phyloP scores from a whole-genome alignment of 2,888 invertebrate genomes.

The Latrodectus hesperus region DNA sequence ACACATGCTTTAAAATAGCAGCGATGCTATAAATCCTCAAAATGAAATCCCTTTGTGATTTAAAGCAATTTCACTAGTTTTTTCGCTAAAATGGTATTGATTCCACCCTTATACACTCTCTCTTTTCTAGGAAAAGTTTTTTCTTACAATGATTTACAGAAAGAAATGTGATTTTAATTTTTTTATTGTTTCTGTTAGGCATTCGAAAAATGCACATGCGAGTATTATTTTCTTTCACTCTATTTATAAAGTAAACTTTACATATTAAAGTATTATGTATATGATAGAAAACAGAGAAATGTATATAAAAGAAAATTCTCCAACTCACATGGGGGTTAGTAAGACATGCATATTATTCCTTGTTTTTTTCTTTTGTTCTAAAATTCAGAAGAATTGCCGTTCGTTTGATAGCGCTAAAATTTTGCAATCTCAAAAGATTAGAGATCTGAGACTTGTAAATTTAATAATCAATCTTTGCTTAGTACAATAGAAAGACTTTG shows the following conservation, averaged over 20 bases:
- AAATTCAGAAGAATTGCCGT: no score
- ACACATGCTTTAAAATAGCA: constrained; percentile 34
- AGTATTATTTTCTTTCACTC: background rate
- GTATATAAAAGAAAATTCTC: no score
- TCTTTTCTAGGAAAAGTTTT: constrained; percentile 10
- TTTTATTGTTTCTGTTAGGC: constrained; percentile 12
- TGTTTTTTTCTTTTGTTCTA: no score
- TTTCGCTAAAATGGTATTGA: constrained; percentile 23
- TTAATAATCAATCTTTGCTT: no score
- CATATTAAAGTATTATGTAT: no score
- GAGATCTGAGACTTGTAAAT: no score
- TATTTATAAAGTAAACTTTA: constrained; percentile 8
- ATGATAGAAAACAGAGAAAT: no score
- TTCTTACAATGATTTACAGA: background rate
- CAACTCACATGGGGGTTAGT: no score
- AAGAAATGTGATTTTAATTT: constrained; percentile 15
- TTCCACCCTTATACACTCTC: constrained; percentile 23
- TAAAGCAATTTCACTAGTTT: constrained; percentile 32
- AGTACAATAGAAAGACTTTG: no score
- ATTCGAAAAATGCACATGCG: constrained; percentile 11
- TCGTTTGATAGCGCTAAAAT: no score
- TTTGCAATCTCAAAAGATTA: no score
- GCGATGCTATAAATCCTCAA: constrained; percentile 25
- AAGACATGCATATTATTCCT: no score
- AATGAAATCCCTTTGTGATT: constrained; percentile 34